Evolutionary conservation across 2,113 vertebrate genomes (phyloP).

Genomic region (Vidua macroura): DNA sequence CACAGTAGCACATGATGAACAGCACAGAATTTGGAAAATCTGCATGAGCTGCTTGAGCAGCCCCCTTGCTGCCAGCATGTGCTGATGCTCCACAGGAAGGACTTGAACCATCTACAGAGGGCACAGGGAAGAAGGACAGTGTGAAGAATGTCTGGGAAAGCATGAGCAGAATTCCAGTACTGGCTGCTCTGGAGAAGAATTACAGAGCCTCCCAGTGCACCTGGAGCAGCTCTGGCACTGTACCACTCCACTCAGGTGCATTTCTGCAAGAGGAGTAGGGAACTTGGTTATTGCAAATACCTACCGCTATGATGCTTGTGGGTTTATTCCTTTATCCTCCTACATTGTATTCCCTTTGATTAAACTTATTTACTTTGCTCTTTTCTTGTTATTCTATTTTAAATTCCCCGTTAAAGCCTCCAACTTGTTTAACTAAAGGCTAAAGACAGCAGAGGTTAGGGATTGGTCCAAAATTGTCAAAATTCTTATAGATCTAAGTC

Average conservation of each 20-base stretch:
- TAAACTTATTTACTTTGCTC: background rate
- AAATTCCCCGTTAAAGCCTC: background rate
- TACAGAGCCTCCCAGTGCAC: background rate
- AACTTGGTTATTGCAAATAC: background rate
- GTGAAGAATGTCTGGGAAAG: background rate
- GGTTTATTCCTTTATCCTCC: background rate
- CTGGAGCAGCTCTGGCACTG: background rate
- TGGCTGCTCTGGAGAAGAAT: background rate
- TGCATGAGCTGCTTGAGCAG: background rate
- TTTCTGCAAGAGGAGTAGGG: background rate
- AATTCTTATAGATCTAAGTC: conserved; percentile 10
- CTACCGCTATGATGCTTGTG: background rate
- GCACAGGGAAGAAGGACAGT: background rate
- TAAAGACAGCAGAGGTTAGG: conserved; percentile 3
- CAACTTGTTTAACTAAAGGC: background rate
- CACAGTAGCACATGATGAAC: background rate
- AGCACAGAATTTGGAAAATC: background rate
- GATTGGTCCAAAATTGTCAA: background rate
- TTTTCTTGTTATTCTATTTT: background rate
- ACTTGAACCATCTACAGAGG: background rate
- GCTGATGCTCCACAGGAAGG: background rate
- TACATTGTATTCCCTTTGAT: background rate
- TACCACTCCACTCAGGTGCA: background rate
- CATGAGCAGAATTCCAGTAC: background rate
- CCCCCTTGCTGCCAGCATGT: background rate